Evolutionary conservation across 2,888 invertebrate species (phyloP).

Genomic region (Ophion slaviceki): DNA sequence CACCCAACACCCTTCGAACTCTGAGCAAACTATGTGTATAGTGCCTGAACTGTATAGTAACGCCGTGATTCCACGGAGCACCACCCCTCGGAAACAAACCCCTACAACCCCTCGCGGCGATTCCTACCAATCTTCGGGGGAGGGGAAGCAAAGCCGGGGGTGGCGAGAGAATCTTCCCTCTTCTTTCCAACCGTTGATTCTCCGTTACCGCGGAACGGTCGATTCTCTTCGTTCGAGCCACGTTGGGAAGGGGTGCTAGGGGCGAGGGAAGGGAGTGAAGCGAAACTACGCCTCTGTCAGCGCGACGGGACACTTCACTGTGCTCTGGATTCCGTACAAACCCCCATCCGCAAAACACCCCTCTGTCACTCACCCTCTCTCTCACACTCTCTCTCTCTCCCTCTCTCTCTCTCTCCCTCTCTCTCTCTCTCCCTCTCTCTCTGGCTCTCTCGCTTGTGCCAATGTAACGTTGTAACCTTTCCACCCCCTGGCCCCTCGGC

Average conservation of each 20-base stretch:
- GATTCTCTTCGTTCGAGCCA: conserved; percentile 42
- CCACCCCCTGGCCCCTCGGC: conserved; percentile 61
- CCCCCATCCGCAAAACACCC: conserved; percentile 10
- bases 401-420: conserved; percentile 32
- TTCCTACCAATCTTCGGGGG: conserved; percentile 37
- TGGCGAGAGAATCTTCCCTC: conserved; percentile 36
- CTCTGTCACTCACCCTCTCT: conserved; percentile 9
- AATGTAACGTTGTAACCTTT: conserved; percentile 58
- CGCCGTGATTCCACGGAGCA: conserved; percentile 73
- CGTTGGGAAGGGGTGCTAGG: background rate
- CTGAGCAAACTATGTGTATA: conserved; percentile 9
- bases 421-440: conserved; percentile 53
- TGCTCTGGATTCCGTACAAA: conserved; percentile 49
- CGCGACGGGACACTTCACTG: conserved; percentile 53
- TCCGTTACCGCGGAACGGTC: conserved; percentile 17
- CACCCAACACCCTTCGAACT: conserved; percentile 2
- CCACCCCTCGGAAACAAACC: conserved; percentile 39
- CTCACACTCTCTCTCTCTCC: conserved; percentile 56
- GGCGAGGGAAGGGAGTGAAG: background rate
- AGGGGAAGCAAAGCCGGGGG: conserved; percentile 2
- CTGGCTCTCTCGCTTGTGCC: conserved; percentile 13
- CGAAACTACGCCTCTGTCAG: conserved; percentile 55
- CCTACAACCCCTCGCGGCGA: conserved; percentile 50
- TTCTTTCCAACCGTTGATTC: conserved; percentile 28
- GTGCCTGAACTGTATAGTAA: conserved; percentile 61